Evolutionary conservation across 2,888 invertebrate genomes (phyloP).

Genomic region (Cheilosia vernalis): DNA sequence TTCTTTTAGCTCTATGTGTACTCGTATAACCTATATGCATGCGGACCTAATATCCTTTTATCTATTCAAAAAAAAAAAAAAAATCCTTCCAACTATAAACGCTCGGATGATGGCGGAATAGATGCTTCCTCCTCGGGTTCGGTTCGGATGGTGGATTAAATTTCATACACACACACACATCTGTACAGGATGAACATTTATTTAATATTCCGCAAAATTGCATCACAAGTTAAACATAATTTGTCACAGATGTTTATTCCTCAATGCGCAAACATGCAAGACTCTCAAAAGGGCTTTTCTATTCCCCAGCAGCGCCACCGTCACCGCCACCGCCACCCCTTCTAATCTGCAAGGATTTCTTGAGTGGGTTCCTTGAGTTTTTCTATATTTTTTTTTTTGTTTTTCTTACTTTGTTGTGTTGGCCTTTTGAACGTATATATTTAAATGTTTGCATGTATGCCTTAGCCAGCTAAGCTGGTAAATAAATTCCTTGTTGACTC

Average conservation of each 20-base stretch:
- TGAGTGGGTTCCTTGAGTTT: constrained; percentile 18
- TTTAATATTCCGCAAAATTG: constrained; percentile 74
- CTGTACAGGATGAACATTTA: constrained; percentile 39
- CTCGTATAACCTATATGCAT: background rate
- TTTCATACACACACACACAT: constrained; percentile 2
- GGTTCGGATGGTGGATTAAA: constrained; percentile 35
- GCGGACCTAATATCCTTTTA: constrained; percentile 54
- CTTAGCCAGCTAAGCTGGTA: constrained; percentile 53
- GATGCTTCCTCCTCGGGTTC: constrained; percentile 10
- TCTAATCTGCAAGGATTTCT: constrained; percentile 62
- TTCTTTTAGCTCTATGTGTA: no score
- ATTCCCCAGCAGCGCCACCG: background rate
- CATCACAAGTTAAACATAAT: constrained; percentile 75
- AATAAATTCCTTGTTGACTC: constrained; percentile 57
- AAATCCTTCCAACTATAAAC: constrained; percentile 27
- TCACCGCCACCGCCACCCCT: background rate
- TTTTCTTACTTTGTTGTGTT: constrained; percentile 26
- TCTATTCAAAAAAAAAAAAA: constrained; percentile 27
- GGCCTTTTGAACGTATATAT: constrained; percentile 51
- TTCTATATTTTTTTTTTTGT: constrained; percentile 4
- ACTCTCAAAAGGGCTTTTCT: constrained; percentile 56
- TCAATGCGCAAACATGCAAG: constrained; percentile 73
- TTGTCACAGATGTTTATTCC: constrained; percentile 75
- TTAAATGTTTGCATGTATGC: constrained; percentile 63
- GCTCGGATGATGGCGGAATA: constrained; percentile 20